Conservation (phyloP, 2,888 invertebrate species). For the Oscheius sp. region DNA sequence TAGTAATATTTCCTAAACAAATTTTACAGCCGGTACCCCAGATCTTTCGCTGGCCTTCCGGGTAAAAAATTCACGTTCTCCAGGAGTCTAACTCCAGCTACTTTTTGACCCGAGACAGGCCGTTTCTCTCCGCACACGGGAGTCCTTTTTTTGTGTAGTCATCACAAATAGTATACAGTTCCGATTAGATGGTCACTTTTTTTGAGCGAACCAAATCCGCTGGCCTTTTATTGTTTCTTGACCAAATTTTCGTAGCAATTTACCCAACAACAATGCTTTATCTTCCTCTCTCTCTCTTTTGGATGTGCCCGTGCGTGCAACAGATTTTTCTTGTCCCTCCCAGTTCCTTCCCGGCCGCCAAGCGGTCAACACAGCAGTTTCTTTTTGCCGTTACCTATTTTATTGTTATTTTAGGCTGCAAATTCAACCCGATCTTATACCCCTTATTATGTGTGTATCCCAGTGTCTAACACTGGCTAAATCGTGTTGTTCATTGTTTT, state of each 20-base stretch:
- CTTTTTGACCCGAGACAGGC: too few relatives aligned
- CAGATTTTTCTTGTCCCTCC: background rate
- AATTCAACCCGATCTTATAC: background rate
- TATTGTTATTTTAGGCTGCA: slow-evolving; percentile 17
- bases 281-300: too few relatives aligned
- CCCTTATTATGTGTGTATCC: too few relatives aligned
- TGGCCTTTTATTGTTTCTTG: too few relatives aligned
- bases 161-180: background rate
- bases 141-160: background rate
- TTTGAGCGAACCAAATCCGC: too few relatives aligned
- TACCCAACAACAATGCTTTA: too few relatives aligned
- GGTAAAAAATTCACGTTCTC: background rate
- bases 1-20: background rate
- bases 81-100: slow-evolving; percentile 20
- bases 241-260: background rate
- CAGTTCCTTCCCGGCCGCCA: slow-evolving; percentile 7
- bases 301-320: background rate
- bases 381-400: background rate
- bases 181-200: too few relatives aligned
- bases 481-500: slow-evolving; percentile 1
- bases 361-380: slow-evolving; percentile 13
- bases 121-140: background rate
- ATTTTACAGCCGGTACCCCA: slow-evolving; percentile 21
- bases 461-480: slow-evolving; percentile 33
- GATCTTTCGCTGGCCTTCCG: slow-evolving; percentile 23